Conservation (phyloP, 2,113 vertebrate genomes). For the Ameiurus melas region DNA sequence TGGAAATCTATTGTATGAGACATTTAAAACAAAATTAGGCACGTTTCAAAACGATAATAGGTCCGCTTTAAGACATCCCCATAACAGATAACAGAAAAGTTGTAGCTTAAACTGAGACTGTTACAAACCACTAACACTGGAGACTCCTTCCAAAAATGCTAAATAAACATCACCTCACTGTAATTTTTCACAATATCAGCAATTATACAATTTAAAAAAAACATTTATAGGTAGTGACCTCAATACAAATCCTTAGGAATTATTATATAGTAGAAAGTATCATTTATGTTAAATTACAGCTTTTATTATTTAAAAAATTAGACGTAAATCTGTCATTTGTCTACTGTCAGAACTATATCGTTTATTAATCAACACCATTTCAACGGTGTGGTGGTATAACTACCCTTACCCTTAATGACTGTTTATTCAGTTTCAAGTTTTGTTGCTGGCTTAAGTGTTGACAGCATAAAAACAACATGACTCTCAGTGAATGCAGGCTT, state of each 20-base stretch:
- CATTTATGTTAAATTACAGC: not conserved
- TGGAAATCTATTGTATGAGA: no score
- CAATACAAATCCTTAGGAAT: not conserved
- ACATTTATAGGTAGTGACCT: not conserved
- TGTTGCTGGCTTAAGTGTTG: conserved; percentile 8
- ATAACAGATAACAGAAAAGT: not conserved
- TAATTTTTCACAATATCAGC: not conserved
- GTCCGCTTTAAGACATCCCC: not conserved
- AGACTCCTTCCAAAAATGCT: not conserved
- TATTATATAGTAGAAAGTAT: not conserved
- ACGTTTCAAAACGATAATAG: no score
- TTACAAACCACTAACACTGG: not conserved
- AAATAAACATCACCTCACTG: not conserved
- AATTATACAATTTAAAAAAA: not conserved
- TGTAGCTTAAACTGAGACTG: not conserved
- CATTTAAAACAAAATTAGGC: no score
- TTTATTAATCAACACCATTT: not conserved
- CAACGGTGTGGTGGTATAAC: not conserved
- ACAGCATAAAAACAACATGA: conserved; percentile 11
- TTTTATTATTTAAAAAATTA: not conserved
- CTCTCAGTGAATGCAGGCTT: conserved; percentile 15
- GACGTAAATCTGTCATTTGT: not conserved
- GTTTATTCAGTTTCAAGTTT: conserved; percentile 10
- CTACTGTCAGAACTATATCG: not conserved
- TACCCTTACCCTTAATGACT: not conserved